Evolutionary conservation across 53 echinoderm and acorn worm species (phyloP).

Genomic region (Actinopyga echinites): DNA sequence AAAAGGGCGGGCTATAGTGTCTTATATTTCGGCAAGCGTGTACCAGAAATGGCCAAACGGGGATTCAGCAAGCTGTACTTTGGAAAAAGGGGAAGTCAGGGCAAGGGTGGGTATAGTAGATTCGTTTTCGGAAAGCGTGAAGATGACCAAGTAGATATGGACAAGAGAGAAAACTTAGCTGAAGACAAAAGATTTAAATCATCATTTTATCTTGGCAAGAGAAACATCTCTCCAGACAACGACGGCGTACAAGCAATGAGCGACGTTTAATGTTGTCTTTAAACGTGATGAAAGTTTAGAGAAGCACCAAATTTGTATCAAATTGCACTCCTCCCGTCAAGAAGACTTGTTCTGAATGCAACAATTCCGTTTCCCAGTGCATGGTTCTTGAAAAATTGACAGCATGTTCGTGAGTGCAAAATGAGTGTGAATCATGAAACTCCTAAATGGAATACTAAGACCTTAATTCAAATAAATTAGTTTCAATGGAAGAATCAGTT

Average conservation of each 20-base stretch:
- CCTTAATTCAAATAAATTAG: too few species aligned
- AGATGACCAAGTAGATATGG: neutral
- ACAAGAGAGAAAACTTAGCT: neutral
- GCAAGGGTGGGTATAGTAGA: neutral
- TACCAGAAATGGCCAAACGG: neutral
- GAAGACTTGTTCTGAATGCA: too few species aligned
- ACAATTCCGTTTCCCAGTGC: too few species aligned
- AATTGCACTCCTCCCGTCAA: too few species aligned
- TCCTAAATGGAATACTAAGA: too few species aligned
- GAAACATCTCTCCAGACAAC: conserved; percentile 7
- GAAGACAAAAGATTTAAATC: conserved; percentile 17
- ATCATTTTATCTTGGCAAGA: conserved; percentile 9
- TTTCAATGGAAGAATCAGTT: too few species aligned
- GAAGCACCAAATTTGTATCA: too few species aligned
- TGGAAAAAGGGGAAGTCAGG: neutral
- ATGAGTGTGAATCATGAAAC: too few species aligned
- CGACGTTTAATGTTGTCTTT: neutral
- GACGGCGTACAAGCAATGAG: neutral
- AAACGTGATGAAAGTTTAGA: too few species aligned
- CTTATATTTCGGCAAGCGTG: conserved; percentile 39
- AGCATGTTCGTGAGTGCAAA: too few species aligned
- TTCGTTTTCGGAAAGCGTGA: conserved; percentile 14
- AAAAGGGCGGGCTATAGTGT: conserved; percentile 15
- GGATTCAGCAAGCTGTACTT: neutral
- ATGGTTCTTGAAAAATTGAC: too few species aligned